Conservation (phyloP, 2,797 vertebrate genomes). For the Hypotaenidia okinawae region DNA sequence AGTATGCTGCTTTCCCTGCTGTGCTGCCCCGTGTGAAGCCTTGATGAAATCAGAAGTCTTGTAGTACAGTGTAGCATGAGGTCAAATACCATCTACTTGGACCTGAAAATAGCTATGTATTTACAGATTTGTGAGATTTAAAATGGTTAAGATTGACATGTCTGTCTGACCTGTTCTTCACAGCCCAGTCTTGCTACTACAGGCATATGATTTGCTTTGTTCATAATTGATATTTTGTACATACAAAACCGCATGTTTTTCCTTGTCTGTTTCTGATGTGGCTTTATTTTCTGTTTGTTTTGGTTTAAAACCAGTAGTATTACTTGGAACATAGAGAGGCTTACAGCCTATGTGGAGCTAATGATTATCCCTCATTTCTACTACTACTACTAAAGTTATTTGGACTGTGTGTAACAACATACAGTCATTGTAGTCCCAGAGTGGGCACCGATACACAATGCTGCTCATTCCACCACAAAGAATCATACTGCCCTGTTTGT, state of each 20-base stretch:
- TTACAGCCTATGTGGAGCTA: not conserved
- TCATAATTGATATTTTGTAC: not conserved
- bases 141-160: accelerated
- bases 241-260: not conserved
- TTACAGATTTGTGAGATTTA: not conserved
- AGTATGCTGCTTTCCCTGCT: accelerated
- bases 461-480: not conserved
- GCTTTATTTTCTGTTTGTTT: too few relatives aligned
- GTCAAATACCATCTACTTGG: not conserved
- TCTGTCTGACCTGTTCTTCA: not conserved
- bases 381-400: not conserved
- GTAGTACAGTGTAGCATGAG: not conserved
- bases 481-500: not conserved
- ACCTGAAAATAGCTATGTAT: not conserved
- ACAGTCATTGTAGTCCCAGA: not conserved
- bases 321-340: not conserved
- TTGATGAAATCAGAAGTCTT: not conserved
- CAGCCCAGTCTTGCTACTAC: not conserved
- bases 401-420: not conserved
- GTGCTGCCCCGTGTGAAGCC: not conserved
- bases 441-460: too few relatives aligned
- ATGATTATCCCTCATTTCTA: not conserved
- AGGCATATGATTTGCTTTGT: not conserved
- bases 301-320: not conserved
- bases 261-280: not conserved